These are phyloP conservation scores for Ctenodactylus gundi DNA, from an alignment of 2,113 vertebrate genomes.

Conservation along the genomic window DNA sequence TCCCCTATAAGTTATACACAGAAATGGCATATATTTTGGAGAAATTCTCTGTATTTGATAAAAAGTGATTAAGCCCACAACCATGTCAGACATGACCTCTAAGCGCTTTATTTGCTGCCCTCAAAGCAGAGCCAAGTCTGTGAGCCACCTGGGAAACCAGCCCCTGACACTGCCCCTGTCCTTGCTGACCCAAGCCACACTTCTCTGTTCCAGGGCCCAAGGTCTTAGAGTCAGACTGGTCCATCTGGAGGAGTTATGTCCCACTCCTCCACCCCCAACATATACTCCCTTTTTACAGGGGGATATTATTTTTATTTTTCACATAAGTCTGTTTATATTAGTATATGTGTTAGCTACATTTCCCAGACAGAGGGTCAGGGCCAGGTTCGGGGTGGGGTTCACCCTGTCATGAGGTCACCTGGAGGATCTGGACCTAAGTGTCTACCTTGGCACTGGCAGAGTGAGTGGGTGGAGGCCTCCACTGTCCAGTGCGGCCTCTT, in stretches of 20 bases:
- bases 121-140: background rate
- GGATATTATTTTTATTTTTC: no score
- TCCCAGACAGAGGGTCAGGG: background rate
- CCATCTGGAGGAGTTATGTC: no score
- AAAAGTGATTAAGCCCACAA: background rate
- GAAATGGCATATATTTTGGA: background rate
- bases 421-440: no score
- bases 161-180: no score
- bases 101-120: background rate
- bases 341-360: no score
- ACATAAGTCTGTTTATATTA: no score
- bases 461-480: background rate
- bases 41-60: background rate
- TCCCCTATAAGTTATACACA: background rate
- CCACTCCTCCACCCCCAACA: no score
- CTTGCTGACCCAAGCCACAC: no score
- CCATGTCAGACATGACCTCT: no score
- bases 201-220: background rate
- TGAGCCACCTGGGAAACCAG: background rate
- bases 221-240: no score
- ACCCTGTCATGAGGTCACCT: background rate
- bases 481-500: background rate
- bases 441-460: background rate
- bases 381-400: background rate
- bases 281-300: no score